Conservation (phyloP, 2,888 invertebrate genomes). For the Busseola fusca region DNA sequence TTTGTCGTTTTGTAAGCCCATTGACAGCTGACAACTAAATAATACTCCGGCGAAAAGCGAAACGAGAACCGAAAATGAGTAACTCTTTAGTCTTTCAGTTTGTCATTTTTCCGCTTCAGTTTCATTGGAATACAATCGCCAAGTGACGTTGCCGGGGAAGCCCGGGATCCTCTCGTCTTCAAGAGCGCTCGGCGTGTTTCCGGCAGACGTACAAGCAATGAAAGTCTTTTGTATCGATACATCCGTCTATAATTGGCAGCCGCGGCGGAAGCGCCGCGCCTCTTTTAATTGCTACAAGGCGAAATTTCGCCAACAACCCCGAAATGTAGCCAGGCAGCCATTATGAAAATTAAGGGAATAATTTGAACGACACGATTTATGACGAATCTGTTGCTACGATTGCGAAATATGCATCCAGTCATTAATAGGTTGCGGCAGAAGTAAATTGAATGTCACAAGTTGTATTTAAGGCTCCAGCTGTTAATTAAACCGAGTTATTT, state of each 20-base stretch:
- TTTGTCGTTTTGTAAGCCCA: conserved; percentile 28
- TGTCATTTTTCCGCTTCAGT: conserved; percentile 48
- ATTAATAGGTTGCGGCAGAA: conserved; percentile 35
- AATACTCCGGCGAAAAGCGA: conserved; percentile 31
- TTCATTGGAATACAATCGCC: conserved; percentile 25
- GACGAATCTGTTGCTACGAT: conserved; percentile 36
- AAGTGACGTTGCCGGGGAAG: conserved; percentile 20
- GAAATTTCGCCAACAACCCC: conserved; percentile 42
- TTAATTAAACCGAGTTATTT: conserved; percentile 49
- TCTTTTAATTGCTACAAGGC: conserved; percentile 57
- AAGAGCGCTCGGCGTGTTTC: conserved; percentile 12
- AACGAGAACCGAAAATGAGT: conserved; percentile 34
- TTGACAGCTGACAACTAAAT: conserved; percentile 49
- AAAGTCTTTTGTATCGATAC: conserved; percentile 60
- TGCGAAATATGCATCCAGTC: conserved; percentile 38
- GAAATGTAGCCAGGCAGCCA: conserved; percentile 33
- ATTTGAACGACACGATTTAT: conserved; percentile 56
- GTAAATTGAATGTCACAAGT: conserved; percentile 42
- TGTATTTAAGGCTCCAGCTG: conserved; percentile 29
- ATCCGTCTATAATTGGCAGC: conserved; percentile 59
- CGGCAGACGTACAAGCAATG: conserved; percentile 49
- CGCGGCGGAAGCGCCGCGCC: conserved; percentile 16
- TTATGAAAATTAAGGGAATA: conserved; percentile 48
- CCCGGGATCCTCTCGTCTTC: background rate
- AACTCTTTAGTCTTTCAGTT: conserved; percentile 50